Evolutionary conservation across 2,113 vertebrate genomes (phyloP), one percentile per base, ranked within the genome.

Genomic region (Nyctereutes procyonoides): DNA sequence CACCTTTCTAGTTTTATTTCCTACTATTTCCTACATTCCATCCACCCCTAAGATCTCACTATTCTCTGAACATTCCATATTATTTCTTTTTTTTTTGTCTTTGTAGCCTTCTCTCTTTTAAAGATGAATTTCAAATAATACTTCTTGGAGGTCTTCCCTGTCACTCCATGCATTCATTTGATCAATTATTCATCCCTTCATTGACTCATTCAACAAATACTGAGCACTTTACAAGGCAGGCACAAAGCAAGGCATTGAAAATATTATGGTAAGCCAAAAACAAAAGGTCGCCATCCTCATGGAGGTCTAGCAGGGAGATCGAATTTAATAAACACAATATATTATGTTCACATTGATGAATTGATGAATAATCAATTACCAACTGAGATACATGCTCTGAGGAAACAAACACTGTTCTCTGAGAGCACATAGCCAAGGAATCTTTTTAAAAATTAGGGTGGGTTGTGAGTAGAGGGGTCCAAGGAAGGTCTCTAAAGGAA

Each of bases 111-210:
- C 16, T 38, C 20, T 62, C 55, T 67, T 93, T 74, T 32, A 32
- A 88, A 95, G 20, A 88, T 22, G 76, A 92, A 62, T 20, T 80
- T 82, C 90, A 67, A 86, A 53, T 76, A 69, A 85, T 67, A 82
- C 51, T 74, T 73, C 53, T 67, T 38, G 15, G 55, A 77, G 48
- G 38, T 60, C 56, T 89, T 92, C 28, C 62, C 51, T 85, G 38
- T 84, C 35, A 58, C 56, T 60, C 79, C n/a, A 10, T 80, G 77
- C 63, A 93, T 73, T 92, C 88, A 67, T 81, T 84, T 48, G 62
- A 35, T 84, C 73, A 77, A 73, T 53, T 87, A 95, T 86, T 87
- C 85, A 90, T 82, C 38, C 35, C 79, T 74, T 58, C 35, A 63
- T 13, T 80, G 87, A 69, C 43, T 95, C 65, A 71, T 24, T 90